These are phyloP conservation scores for Aurelia coerulea DNA, from an alignment of 30 jellyfish, hydroid and myxozoan species.

Conservation along the genomic window DNA sequence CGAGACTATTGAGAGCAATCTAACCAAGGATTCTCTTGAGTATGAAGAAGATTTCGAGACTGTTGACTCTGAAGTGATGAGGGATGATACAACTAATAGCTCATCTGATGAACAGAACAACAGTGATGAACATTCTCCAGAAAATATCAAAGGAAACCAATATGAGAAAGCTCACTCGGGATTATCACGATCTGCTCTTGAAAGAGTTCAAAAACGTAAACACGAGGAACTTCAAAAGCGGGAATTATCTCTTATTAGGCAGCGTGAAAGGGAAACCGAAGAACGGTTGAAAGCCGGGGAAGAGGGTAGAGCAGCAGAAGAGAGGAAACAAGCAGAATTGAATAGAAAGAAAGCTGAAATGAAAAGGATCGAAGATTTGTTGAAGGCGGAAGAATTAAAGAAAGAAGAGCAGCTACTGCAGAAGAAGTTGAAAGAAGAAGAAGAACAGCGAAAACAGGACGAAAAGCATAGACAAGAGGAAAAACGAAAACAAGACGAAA, in stretches of 20 bases:
- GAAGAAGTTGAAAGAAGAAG: slow-evolving; percentile 16
- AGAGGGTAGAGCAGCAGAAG: slow-evolving; percentile 59
- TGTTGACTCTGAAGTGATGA: background rate
- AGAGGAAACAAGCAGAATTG: slow-evolving; percentile 49
- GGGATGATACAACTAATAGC: background rate
- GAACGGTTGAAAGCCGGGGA: slow-evolving; percentile 61
- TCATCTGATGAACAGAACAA: background rate
- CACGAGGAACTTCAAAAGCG: slow-evolving; percentile 61
- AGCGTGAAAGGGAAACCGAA: slow-evolving; percentile 62
- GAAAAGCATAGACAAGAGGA: background rate
- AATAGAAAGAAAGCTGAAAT: slow-evolving; percentile 37
- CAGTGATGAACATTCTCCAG: background rate
- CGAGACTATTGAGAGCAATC: background rate
- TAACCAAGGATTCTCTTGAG: slow-evolving; percentile 11
- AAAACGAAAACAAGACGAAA: slow-evolving; percentile 24
- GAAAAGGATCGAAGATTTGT: slow-evolving; percentile 61
- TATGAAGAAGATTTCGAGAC: slow-evolving; percentile 29
- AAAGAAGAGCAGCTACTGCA: slow-evolving; percentile 22
- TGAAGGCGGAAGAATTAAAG: slow-evolving; percentile 48
- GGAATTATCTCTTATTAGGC: slow-evolving; percentile 52
- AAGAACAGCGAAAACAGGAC: slow-evolving; percentile 37
- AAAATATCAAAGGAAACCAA: background rate
- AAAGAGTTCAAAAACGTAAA: slow-evolving; percentile 52
- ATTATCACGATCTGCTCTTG: slow-evolving; percentile 73
- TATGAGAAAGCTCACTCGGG: slow-evolving; percentile 59